Conservation (phyloP, 2,888 invertebrate genomes). For the Minunthozetes semirufus region DNA sequence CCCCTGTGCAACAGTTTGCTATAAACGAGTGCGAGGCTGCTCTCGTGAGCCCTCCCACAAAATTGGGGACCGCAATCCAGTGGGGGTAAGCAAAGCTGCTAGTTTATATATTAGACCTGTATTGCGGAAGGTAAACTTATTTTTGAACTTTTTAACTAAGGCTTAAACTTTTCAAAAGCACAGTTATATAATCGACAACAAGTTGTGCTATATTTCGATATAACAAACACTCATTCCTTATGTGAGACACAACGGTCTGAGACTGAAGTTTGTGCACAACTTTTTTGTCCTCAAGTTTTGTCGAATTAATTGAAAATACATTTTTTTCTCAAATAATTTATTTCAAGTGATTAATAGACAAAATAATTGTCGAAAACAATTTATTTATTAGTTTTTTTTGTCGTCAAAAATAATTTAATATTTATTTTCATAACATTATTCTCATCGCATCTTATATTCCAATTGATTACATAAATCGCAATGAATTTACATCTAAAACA, state of each 20-base stretch:
- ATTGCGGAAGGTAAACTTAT: conserved; percentile 29
- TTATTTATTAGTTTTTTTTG: not conserved
- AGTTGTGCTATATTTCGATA: conserved; percentile 5
- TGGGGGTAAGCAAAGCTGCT: not conserved
- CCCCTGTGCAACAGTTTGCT: conserved; percentile 3
- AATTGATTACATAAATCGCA: not conserved
- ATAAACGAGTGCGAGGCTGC: conserved; percentile 1
- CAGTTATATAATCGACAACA: not conserved
- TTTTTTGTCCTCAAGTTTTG: not conserved
- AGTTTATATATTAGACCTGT: conserved; percentile 15
- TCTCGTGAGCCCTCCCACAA: conserved; percentile 20
- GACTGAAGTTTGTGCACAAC: not conserved
- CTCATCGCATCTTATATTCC: not conserved
- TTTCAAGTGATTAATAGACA: not conserved
- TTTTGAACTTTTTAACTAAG: conserved; percentile 30
- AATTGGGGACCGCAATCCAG: not conserved
- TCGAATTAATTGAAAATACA: not conserved
- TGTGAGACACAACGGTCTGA: not conserved
- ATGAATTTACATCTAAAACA: conserved; percentile 23
- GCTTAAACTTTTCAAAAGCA: conserved; percentile 11
- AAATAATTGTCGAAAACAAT: not conserved
- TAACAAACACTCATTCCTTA: not conserved
- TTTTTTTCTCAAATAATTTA: not conserved
- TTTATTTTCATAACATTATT: not conserved
- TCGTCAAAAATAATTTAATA: not conserved